Evolutionary conservation across 2,797 vertebrate species (phyloP).

Genomic region (Martes flavigula): DNA sequence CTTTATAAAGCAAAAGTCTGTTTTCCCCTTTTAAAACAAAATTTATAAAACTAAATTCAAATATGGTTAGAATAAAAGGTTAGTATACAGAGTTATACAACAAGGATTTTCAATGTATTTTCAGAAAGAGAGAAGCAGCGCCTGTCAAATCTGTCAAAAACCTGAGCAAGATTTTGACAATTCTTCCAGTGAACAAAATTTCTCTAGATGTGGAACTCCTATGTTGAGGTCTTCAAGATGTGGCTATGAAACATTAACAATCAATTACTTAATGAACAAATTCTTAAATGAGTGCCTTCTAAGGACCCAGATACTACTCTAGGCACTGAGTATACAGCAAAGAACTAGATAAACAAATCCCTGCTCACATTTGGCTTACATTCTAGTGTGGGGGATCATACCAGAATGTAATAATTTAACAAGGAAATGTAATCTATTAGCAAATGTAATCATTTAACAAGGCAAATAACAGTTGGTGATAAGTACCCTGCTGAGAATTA

Average conservation of each 20-base stretch:
- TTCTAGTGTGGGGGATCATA: not conserved
- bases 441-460: not conserved
- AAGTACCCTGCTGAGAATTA: not conserved
- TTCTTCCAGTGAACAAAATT: not conserved
- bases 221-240: not conserved
- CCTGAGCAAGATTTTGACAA: slow-evolving; percentile 6
- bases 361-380: not conserved
- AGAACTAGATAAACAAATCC: slow-evolving; percentile 13
- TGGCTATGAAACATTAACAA: slow-evolving; percentile 7
- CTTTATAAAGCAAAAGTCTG: not conserved
- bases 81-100: not conserved
- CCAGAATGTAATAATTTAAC: not conserved
- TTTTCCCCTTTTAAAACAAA: slow-evolving; percentile 5
- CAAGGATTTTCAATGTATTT: not conserved
- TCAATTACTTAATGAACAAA: not conserved
- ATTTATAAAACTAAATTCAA: slow-evolving; percentile 49
- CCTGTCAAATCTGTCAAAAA: not conserved
- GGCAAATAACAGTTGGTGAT: not conserved
- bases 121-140: slow-evolving; percentile 20
- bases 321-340: not conserved
- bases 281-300: not conserved
- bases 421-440: not conserved
- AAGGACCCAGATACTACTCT: not conserved
- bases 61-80: slow-evolving; percentile 21
- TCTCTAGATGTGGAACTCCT: not conserved